Conservation (phyloP, 1,140 invertebrate species). For the Idris sp. region DNA sequence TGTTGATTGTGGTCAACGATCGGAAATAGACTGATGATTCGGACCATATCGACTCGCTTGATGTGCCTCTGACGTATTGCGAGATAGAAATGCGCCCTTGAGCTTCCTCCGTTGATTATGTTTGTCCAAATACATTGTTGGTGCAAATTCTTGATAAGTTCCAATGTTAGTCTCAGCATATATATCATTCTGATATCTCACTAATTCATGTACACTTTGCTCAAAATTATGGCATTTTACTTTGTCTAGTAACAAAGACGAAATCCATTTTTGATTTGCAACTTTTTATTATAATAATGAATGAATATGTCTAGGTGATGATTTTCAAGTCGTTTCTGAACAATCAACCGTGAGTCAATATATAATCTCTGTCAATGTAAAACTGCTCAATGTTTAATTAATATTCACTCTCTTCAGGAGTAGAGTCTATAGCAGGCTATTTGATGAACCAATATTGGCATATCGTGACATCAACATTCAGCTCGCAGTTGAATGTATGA, state of each 20-base stretch:
- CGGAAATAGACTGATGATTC: constrained; percentile 63
- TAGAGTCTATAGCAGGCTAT: constrained; percentile 19
- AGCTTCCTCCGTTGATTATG: constrained; percentile 49
- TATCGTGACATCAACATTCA: constrained; percentile 44
- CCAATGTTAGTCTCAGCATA: constrained; percentile 48
- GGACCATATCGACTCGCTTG: constrained; percentile 44
- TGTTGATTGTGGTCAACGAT: constrained; percentile 64
- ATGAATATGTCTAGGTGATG: constrained; percentile 5
- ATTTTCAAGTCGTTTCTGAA: constrained; percentile 8
- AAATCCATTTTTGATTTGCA: no score
- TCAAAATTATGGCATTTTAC: no score
- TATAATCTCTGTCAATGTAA: constrained; percentile 37
- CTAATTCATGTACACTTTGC: constrained; percentile 10
- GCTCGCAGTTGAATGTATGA: no score
- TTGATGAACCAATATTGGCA: constrained; percentile 34
- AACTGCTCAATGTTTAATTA: constrained; percentile 54
- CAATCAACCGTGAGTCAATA: constrained; percentile 29
- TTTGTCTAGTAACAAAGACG: no score
- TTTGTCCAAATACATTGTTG: constrained; percentile 58
- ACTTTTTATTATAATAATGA: no score
- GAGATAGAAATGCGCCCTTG: constrained; percentile 56
- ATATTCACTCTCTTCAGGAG: constrained; percentile 38
- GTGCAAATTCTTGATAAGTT: constrained; percentile 52
- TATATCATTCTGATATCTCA: constrained; percentile 29
- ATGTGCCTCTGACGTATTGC: constrained; percentile 55